Percentiles rank a stretch among this genome's conserved stretches.
Evolutionary conservation across 2,888 invertebrate species (phyloP).

Genomic region (Phortica okadai): DNA sequence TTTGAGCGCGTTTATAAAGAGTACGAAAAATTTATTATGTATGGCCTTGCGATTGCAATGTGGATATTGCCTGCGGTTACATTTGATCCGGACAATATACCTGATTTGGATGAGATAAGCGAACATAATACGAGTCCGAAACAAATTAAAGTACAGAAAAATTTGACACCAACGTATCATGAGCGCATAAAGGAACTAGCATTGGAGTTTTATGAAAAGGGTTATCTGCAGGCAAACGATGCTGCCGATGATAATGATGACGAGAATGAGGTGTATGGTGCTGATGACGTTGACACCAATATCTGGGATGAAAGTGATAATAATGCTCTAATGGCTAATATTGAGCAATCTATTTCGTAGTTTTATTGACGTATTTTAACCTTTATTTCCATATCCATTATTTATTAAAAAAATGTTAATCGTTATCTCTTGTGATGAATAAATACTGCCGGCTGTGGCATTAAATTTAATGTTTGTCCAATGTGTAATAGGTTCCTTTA

Average conservation of each 20-base stretch:
- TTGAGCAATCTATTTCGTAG: not conserved
- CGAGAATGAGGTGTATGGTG: not conserved
- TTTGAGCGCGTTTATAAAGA: slow-evolving; percentile 68
- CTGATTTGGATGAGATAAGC: slow-evolving; percentile 72
- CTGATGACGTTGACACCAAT: not conserved
- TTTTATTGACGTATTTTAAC: not conserved
- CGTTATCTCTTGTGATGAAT: slow-evolving; percentile 24
- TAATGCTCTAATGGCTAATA: not conserved
- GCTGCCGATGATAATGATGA: not conserved
- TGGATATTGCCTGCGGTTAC: slow-evolving; percentile 76
- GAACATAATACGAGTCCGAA: slow-evolving; percentile 64
- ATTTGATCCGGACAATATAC: slow-evolving; percentile 73
- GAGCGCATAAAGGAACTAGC: slow-evolving; percentile 70
- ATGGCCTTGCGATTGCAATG: slow-evolving; percentile 72
- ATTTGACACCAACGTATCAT: slow-evolving; percentile 74
- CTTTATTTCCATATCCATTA: slow-evolving; percentile 6
- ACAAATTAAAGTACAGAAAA: slow-evolving; percentile 70
- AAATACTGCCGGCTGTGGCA: slow-evolving; percentile 28
- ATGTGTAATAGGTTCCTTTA: slow-evolving; percentile 55
- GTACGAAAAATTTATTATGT: slow-evolving; percentile 68
- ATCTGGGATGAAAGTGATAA: not conserved
- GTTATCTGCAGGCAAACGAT: slow-evolving; percentile 56
- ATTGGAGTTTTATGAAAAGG: slow-evolving; percentile 73
- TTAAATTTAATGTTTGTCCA: slow-evolving; percentile 6
- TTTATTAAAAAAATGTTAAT: slow-evolving; percentile 1